These are phyloP conservation scores for Henricia sp. DNA, from an alignment of 53 echinoderm and acorn worm species.

Conservation along the genomic window DNA sequence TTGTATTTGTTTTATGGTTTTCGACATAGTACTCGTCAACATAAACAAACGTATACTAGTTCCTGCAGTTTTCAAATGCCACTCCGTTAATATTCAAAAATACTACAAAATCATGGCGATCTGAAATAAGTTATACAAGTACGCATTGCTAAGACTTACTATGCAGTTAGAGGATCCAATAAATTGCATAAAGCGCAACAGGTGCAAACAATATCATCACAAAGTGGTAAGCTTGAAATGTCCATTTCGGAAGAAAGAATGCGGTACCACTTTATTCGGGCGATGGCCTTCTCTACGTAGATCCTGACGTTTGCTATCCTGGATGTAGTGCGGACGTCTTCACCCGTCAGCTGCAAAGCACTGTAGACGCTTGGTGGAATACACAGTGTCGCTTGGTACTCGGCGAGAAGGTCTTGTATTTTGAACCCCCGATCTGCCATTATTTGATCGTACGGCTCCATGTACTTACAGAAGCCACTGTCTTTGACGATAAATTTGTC, in stretches of 20 bases:
- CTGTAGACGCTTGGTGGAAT: conserved; percentile 64
- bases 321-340: neutral
- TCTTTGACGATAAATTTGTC: conserved; percentile 58
- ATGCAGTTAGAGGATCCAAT: neutral
- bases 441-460: conserved; percentile 68
- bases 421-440: conserved; percentile 70
- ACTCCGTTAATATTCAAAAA: no score
- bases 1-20: no score
- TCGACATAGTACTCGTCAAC: no score
- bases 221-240: neutral
- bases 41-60: no score
- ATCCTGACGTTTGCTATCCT: neutral
- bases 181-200: conserved; percentile 1
- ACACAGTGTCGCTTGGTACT: conserved; percentile 19
- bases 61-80: no score
- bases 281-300: conserved; percentile 11
- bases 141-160: no score
- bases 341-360: neutral
- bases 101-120: no score
- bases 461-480: conserved; percentile 51
- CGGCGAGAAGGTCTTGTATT: conserved; percentile 62
- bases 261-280: neutral
- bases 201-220: neutral
- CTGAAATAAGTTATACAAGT: no score
- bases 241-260: neutral